Base-by-base conservation (phyloP, 2,797 vertebrate genomes). In the Phataginus tetradactyla region DNA sequence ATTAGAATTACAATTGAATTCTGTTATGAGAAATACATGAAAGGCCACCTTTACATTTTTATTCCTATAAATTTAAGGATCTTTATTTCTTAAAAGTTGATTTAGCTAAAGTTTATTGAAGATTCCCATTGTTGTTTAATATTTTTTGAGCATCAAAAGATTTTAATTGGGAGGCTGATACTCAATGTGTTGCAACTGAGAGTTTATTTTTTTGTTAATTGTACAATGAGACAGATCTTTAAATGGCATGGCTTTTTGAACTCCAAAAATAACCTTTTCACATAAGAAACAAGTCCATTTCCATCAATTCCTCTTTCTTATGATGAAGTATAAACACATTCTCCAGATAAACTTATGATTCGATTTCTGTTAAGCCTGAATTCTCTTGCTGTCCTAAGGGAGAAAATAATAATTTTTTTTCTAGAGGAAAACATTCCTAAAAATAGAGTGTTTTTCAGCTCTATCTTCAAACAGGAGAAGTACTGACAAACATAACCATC, bases 321-420 rank as follows among this genome's bases (percentile, higher is more conserved):
- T 4, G 11, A 23, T 39, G 5, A 93, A 17, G 29, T 34, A 61
- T 86, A 79, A 83, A 87, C 74, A 71, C 34, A 92, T 66, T 90
- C 57, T 81, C n/a, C 64, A 91, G 37, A 74, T 80, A 96, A 69
- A 95, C 91, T 64, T 90, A 69, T 75, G 78, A 59, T 45, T 95
- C 74, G 37, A 55, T 83, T 90, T 53, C 8, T 80, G 25, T 77
- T 92, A 63, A 91, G 63, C 4, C 80, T 90, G 75, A 66, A 78
- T 95, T 74, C 14, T 91, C 86, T 87, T 83, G 29, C 37, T 53
- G 94, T 95, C 77, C 29, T 88, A 63, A 72, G 45, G 86, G 89
- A 93, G 10, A 77, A 94, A 97, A 71, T 57, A 59, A 57, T 87
- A 68, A 21, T 49, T 75, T 64, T 74, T 57, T 61, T 53, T 8